phyloP scores from a whole-genome alignment of 2,113 vertebrate genomes.

The Eptesicus fuscus region DNA sequence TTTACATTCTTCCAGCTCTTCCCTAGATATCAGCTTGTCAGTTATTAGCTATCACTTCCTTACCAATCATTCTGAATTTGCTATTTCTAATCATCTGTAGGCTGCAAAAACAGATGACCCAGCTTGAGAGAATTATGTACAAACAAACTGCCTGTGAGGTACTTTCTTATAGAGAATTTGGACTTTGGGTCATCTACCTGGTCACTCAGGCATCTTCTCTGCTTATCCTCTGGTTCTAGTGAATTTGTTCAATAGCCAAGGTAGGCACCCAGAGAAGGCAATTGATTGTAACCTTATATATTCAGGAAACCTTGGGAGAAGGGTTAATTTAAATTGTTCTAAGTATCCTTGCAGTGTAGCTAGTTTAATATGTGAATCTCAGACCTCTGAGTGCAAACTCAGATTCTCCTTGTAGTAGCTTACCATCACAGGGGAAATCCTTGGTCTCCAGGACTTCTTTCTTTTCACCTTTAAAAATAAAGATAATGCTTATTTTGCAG shows the following conservation, averaged over 20 bases:
- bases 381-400: background rate
- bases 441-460: background rate
- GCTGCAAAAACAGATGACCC: constrained; percentile 43
- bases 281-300: background rate
- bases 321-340: background rate
- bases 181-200: background rate
- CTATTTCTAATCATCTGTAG: background rate
- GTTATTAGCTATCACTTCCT: constrained; percentile 41
- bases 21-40: constrained; percentile 25
- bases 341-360: background rate
- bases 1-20: background rate
- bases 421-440: background rate
- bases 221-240: background rate
- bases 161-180: background rate
- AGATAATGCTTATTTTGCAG: background rate
- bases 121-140: background rate
- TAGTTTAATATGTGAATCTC: background rate
- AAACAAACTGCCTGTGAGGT: background rate
- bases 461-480: background rate
- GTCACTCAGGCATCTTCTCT: background rate
- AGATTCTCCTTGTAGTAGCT: background rate
- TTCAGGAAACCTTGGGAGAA: background rate
- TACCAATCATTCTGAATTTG: constrained; percentile 45
- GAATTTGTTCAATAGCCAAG: background rate
- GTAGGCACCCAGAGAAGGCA: background rate